Evolutionary conservation across 2,113 vertebrate species (phyloP).

Genomic region (Bujurquina vittata): DNA sequence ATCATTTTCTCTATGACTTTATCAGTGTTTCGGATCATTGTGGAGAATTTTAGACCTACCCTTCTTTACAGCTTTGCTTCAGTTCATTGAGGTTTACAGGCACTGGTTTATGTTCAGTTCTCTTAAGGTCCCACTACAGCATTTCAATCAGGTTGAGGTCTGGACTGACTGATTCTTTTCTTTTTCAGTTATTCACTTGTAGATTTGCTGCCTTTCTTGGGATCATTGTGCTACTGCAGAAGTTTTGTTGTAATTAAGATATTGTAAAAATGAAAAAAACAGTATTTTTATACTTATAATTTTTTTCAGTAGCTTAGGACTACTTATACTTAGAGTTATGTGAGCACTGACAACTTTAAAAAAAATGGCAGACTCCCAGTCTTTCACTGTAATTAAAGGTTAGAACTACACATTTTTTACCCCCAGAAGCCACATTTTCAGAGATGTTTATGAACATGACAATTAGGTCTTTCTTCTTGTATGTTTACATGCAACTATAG

Average conservation of each 20-base stretch:
- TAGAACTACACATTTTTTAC: background rate
- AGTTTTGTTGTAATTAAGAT: background rate
- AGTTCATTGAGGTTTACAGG: background rate
- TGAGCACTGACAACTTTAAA: background rate
- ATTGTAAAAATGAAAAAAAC: background rate
- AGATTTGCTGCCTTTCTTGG: background rate
- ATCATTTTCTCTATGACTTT: background rate
- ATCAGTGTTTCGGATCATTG: background rate
- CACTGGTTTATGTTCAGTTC: background rate
- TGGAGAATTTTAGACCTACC: background rate
- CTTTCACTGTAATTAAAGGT: background rate
- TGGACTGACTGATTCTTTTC: background rate
- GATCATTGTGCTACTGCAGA: background rate
- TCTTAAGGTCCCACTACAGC: background rate
- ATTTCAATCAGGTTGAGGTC: background rate
- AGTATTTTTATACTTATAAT: background rate
- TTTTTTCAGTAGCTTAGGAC: background rate
- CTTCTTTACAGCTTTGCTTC: background rate
- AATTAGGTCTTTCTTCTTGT: background rate
- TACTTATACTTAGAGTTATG: background rate
- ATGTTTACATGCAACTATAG: slow-evolving; percentile 15
- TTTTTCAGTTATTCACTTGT: background rate
- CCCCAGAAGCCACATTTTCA: background rate
- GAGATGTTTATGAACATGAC: background rate
- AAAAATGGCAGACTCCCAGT: background rate